phyloP scores from a whole-genome alignment of 2,113 vertebrate genomes.

The crab-eating macaque (Macaca fascicularis) region T2T-MFA8v1.1 NC_088381.1:16464501-16465000 shows the following conservation, averaged over 20 bases:
- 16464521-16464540: background rate
- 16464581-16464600: background rate
- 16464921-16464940: slow-evolving; percentile 16
- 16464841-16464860: background rate
- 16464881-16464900: slow-evolving; percentile 24
- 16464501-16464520: background rate
- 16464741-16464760: background rate
- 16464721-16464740: background rate
- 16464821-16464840: background rate
- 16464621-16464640: background rate
- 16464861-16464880: background rate
- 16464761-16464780: slow-evolving; percentile 41
- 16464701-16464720: background rate
- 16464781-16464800: background rate
- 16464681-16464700: slow-evolving; percentile 18
- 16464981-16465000: background rate
- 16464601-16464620: background rate
- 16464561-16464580: background rate
- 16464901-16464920: slow-evolving; percentile 14
- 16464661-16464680: background rate
- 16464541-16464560: background rate
- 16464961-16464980: background rate
- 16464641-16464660: background rate
- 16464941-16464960: background rate
- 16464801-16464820: background rate